Percentiles rank a stretch among this genome's conserved stretches.
Evolutionary conservation across 2,797 vertebrate genomes (phyloP).

Genomic region (Chrysocyon brachyurus): DNA sequence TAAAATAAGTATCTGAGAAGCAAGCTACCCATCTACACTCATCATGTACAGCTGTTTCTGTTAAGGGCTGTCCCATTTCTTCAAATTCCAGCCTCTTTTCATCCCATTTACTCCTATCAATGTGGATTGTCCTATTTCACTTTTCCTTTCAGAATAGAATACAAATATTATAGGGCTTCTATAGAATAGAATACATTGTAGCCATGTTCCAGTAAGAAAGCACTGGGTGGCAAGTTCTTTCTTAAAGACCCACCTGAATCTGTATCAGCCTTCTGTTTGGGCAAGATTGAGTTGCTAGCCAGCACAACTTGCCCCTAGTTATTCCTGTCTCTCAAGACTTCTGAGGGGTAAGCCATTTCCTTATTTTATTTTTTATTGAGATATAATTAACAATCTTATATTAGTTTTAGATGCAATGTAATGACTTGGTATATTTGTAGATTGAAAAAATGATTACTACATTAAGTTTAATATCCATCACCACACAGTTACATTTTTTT

Average conservation of each 20-base stretch:
- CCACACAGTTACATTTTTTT: neutral
- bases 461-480: neutral
- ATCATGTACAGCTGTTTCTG: neutral
- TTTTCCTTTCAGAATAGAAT: slow-evolving; percentile 1
- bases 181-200: neutral
- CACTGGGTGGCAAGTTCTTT: neutral
- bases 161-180: neutral
- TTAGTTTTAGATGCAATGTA: neutral
- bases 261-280: neutral
- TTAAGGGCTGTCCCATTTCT: neutral
- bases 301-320: neutral
- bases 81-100: neutral
- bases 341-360: neutral
- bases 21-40: neutral
- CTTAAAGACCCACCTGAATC: neutral
- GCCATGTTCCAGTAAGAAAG: slow-evolving; percentile 6
- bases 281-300: neutral
- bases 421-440: neutral
- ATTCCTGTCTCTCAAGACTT: neutral
- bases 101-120: neutral
- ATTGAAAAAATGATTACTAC: neutral
- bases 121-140: neutral
- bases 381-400: neutral
- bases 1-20: slow-evolving; percentile 41
- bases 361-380: neutral